These are phyloP conservation scores for Drosophila rhopaloa DNA, from an alignment of 1,140 invertebrate species.

Conservation along the genomic window DNA sequence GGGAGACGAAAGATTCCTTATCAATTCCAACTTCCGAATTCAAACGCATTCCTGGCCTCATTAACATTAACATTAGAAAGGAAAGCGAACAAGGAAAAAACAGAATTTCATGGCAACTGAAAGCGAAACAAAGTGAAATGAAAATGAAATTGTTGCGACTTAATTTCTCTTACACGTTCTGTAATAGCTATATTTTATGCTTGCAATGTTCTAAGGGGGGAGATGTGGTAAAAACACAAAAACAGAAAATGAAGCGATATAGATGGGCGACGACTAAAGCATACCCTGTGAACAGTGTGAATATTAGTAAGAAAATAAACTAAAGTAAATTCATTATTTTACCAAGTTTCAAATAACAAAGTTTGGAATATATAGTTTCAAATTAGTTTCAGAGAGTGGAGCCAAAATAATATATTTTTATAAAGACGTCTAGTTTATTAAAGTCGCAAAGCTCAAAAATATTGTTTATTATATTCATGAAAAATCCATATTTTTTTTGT, in stretches of 20 bases:
- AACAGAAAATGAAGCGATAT: constrained; percentile 4
- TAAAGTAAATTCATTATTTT: too few relatives aligned
- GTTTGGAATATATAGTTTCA: too few relatives aligned
- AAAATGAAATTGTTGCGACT: constrained; percentile 69
- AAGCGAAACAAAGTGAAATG: constrained; percentile 48
- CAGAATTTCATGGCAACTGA: constrained; percentile 1
- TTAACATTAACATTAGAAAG: constrained; percentile 50
- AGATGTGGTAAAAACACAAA: constrained; percentile 10
- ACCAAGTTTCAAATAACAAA: too few relatives aligned
- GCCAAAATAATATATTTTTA: too few relatives aligned
- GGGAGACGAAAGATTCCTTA: constrained; percentile 25
- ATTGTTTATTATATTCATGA: neutral
- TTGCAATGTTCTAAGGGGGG: constrained; percentile 9
- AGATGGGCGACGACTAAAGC: neutral
- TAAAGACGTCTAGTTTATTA: too few relatives aligned
- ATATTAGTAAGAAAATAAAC: neutral
- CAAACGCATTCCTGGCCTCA: constrained; percentile 36
- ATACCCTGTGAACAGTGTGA: constrained; percentile 1
- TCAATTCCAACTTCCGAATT: constrained; percentile 39
- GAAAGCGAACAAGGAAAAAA: constrained; percentile 9
- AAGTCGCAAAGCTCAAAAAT: too few relatives aligned
- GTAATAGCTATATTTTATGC: constrained; percentile 58
- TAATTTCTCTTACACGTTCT: constrained; percentile 56
- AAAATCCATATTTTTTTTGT: too few relatives aligned
- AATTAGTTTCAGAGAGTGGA: too few relatives aligned